Evolutionary conservation across 2,797 vertebrate species (phyloP).

Genomic region (Coregonus suidteri): DNA sequence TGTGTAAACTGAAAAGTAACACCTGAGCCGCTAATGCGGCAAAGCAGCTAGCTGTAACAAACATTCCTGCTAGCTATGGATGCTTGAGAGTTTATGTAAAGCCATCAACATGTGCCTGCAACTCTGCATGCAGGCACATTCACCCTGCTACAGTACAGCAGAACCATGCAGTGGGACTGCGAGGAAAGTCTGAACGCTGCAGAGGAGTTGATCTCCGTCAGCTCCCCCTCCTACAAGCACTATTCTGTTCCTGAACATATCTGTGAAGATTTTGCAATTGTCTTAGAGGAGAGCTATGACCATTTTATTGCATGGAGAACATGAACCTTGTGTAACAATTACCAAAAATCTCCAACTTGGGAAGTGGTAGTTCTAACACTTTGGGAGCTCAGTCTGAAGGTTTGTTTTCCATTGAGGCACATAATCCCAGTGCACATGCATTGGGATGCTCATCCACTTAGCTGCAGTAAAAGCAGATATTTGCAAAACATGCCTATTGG

Average conservation of each 20-base stretch:
- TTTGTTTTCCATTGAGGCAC: neutral
- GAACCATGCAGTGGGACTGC: conserved; percentile 36
- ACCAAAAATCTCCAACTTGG: too few relatives aligned
- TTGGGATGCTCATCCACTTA: neutral
- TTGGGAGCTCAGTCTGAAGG: too few relatives aligned
- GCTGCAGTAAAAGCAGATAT: neutral
- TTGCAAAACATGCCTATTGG: neutral
- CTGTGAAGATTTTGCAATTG: neutral
- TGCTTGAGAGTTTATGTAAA: conserved; percentile 18
- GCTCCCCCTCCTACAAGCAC: neutral
- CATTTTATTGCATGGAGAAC: neutral
- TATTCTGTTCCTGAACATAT: neutral
- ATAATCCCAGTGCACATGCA: neutral
- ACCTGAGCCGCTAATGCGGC: conserved; percentile 18
- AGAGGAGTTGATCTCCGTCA: neutral
- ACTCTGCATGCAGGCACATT: conserved; percentile 30
- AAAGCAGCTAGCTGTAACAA: conserved; percentile 22
- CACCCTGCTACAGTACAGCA: neutral
- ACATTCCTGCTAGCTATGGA: conserved; percentile 15
- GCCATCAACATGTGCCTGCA: conserved; percentile 16
- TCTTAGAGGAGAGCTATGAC: neutral
- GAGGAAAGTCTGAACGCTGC: neutral
- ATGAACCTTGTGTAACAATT: too few relatives aligned
- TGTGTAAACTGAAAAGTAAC: conserved; percentile 34
- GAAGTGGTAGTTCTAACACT: too few relatives aligned